A percentile compares a stretch with the other conserved stretches of the same genome.
Conservation (phyloP, 2,888 invertebrate genomes). For the Amiota communis region DNA sequence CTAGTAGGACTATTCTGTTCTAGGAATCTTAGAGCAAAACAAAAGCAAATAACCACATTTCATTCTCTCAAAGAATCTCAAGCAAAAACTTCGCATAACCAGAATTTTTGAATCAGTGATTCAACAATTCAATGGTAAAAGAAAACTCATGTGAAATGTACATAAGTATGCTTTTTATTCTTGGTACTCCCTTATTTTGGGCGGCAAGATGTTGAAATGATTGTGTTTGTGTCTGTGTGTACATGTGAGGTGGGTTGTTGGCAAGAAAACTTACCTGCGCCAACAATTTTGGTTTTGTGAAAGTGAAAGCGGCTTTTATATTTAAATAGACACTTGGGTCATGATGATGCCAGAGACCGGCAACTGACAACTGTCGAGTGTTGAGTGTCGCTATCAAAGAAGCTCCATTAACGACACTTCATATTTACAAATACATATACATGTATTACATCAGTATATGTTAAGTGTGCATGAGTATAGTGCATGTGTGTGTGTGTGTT, state of each 20-base stretch:
- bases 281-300: conserved; percentile 19
- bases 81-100: too few relatives aligned
- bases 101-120: too few relatives aligned
- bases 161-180: too few relatives aligned
- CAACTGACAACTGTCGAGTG: conserved; percentile 19
- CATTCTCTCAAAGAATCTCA: too few relatives aligned
- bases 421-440: background rate
- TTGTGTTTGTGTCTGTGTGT: background rate
- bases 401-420: background rate
- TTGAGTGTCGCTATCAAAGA: background rate
- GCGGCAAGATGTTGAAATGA: too few relatives aligned
- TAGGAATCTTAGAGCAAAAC: too few relatives aligned
- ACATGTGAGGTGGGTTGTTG: background rate
- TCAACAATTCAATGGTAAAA: too few relatives aligned
- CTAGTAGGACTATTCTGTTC: too few relatives aligned
- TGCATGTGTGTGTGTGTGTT: background rate
- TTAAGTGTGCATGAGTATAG: background rate
- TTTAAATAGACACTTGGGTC: background rate
- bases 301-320: conserved; percentile 17
- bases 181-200: too few relatives aligned
- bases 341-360: conserved; percentile 35
- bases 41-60: too few relatives aligned
- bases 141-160: too few relatives aligned
- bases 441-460: background rate
- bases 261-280: background rate